These are phyloP conservation scores for Magallana nippona DNA, from an alignment of 2,888 invertebrate species.

Conservation along the genomic window DNA sequence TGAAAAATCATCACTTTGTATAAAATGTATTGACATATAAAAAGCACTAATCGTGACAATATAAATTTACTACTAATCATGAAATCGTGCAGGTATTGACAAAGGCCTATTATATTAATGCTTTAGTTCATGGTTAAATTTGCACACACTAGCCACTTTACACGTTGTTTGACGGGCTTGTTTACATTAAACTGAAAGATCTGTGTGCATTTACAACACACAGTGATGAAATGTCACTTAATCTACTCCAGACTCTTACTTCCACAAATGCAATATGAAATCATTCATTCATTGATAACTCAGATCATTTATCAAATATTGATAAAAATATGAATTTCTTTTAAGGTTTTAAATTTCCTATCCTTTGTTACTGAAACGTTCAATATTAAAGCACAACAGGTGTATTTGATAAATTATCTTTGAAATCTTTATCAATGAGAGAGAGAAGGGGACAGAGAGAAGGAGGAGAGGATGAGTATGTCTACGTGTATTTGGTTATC, in stretches of 20 bases:
- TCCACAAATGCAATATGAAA: not conserved
- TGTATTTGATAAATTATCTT: too few relatives aligned
- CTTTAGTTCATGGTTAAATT: not conserved
- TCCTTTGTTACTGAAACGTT: not conserved
- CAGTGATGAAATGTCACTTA: constrained; percentile 22
- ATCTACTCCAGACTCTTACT: not conserved
- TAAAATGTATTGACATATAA: too few relatives aligned
- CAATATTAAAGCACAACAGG: not conserved
- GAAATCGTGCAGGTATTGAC: too few relatives aligned
- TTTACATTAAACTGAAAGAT: not conserved
- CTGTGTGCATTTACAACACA: constrained; percentile 10
- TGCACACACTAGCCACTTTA: not conserved
- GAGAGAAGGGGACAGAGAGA: too few relatives aligned
- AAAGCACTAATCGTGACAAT: too few relatives aligned
- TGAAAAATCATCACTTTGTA: too few relatives aligned
- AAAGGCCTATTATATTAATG: not conserved
- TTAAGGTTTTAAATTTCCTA: not conserved
- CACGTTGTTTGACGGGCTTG: not conserved
- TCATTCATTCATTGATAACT: not conserved
- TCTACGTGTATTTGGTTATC: not conserved
- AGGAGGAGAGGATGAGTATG: not conserved
- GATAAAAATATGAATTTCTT: not conserved
- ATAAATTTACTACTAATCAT: too few relatives aligned
- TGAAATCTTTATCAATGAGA: too few relatives aligned
- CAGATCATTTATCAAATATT: not conserved